Conservation (phyloP, 2,113 vertebrate genomes). For the Jacana jacana region DNA sequence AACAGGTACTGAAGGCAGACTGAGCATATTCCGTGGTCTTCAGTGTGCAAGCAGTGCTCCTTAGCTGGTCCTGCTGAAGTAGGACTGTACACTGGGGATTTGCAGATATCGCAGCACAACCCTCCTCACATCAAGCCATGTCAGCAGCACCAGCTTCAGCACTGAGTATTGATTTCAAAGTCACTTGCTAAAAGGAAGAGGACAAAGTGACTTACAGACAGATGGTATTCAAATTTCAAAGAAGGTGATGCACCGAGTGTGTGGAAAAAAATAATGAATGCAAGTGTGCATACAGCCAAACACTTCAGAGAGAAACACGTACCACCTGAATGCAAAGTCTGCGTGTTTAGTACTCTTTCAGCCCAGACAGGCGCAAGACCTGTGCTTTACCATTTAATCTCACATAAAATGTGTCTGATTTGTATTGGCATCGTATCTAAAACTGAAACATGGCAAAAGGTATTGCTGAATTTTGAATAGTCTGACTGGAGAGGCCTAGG, state of each 20-base stretch:
- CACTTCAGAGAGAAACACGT: background rate
- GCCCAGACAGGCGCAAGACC: background rate
- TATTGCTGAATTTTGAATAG: background rate
- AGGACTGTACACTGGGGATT: background rate
- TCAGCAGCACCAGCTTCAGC: background rate
- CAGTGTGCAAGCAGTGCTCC: background rate
- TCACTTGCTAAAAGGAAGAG: background rate
- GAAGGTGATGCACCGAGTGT: background rate
- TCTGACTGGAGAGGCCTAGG: background rate
- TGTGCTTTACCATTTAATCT: background rate
- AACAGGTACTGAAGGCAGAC: background rate
- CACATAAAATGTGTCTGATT: background rate
- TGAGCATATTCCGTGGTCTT: background rate
- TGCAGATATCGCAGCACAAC: background rate
- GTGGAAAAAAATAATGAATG: background rate
- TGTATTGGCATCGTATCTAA: background rate
- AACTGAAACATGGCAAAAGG: background rate
- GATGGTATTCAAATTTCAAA: background rate
- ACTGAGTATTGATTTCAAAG: background rate
- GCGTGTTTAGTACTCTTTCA: background rate
- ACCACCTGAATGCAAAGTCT: background rate
- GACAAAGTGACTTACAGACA: background rate
- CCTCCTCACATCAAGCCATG: background rate
- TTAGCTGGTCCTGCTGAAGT: background rate
- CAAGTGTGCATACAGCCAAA: background rate